These are phyloP conservation scores for Nothoprocta perdicaria DNA, from an alignment of 2,113 vertebrate species.

Conservation along the genomic window DNA sequence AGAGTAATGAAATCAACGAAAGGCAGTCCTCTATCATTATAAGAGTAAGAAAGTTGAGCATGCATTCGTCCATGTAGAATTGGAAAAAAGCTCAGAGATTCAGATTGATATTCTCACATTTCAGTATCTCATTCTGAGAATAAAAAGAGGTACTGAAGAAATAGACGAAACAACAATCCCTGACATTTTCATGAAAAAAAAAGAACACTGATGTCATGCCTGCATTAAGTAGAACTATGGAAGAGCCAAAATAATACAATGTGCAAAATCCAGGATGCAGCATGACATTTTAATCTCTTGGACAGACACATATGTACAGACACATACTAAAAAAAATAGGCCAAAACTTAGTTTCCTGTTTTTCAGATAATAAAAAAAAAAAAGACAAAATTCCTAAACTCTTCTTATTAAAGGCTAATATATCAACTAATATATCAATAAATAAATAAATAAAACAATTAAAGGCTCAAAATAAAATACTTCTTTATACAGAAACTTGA, in stretches of 20 bases:
- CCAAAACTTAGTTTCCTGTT: neutral
- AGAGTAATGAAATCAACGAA: neutral
- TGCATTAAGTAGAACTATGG: neutral
- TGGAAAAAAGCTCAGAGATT: neutral
- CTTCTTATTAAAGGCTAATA: neutral
- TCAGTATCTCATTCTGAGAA: neutral
- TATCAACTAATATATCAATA: neutral
- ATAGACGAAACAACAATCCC: neutral
- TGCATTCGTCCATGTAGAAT: fast-evolving
- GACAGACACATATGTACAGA: neutral
- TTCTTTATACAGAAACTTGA: neutral
- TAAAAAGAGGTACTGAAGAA: neutral
- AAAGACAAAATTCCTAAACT: neutral
- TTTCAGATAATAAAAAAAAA: neutral
- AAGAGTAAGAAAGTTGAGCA: neutral
- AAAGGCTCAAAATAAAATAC: neutral
- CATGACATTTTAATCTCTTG: neutral
- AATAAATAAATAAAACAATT: neutral
- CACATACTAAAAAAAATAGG: neutral
- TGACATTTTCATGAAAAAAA: neutral
- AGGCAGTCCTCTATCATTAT: neutral
- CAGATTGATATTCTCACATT: neutral
- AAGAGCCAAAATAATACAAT: neutral
- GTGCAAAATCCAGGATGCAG: neutral
- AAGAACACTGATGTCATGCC: neutral